Evolutionary conservation across 2,888 invertebrate species (phyloP).

Genomic region (Barypeithes pellucidus): DNA sequence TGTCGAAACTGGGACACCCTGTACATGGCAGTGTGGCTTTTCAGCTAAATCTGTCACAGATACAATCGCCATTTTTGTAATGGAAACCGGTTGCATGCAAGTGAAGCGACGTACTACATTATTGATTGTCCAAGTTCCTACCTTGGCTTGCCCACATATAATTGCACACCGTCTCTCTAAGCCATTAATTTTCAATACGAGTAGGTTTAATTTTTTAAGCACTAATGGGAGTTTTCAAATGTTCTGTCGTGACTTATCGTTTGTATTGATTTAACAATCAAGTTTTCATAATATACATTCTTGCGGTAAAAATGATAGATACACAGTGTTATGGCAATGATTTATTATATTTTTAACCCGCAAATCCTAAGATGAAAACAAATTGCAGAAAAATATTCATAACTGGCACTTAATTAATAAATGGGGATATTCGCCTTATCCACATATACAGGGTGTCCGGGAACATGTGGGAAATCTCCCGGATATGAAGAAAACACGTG

Average conservation of each 20-base stretch:
- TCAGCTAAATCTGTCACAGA: slow-evolving; percentile 20
- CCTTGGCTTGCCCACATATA: slow-evolving; percentile 38
- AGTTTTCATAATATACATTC: not conserved
- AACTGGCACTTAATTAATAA: no score
- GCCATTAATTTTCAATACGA: slow-evolving; percentile 23
- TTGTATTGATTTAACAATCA: not conserved
- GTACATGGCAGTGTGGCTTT: no score
- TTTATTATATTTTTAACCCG: no score
- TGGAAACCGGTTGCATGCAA: slow-evolving; percentile 14
- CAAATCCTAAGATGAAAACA: no score
- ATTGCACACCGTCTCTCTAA: slow-evolving; percentile 8
- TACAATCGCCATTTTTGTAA: slow-evolving; percentile 21
- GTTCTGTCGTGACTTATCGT: not conserved
- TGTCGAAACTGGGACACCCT: no score
- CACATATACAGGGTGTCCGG: no score
- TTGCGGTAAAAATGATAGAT: not conserved
- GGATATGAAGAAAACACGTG: no score
- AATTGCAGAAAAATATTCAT: no score
- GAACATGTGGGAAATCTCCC: no score
- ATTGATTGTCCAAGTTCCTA: slow-evolving; percentile 40
- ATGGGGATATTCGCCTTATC: no score
- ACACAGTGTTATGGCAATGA: no score
- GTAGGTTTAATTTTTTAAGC: slow-evolving; percentile 27
- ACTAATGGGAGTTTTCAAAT: slow-evolving; percentile 14
- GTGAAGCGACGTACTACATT: slow-evolving; percentile 30